Evolutionary conservation across 2,797 vertebrate species (phyloP).

Genomic region (Mormyrus proboscirostris): DNA sequence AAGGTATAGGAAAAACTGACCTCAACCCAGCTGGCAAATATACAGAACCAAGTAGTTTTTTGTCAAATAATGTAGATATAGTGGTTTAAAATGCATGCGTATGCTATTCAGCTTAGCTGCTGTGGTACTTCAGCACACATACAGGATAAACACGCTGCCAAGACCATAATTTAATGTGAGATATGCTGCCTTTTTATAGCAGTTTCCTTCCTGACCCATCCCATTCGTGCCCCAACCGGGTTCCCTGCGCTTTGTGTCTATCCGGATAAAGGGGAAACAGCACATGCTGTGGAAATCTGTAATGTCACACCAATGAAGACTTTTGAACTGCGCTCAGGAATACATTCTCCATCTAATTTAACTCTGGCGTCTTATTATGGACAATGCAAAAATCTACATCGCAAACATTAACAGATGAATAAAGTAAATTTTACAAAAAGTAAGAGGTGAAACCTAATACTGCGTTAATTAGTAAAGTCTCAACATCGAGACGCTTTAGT

Average conservation of each 20-base stretch:
- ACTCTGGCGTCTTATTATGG: not conserved
- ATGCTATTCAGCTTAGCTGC: not conserved
- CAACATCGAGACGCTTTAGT: not conserved
- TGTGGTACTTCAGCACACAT: not conserved
- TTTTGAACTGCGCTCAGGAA: not conserved
- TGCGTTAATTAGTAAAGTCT: not conserved
- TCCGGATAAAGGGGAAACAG: not conserved
- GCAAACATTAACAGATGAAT: not conserved
- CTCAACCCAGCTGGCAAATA: not conserved
- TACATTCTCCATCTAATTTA: not conserved
- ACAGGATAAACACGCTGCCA: slow-evolving; percentile 20
- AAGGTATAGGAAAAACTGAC: not conserved
- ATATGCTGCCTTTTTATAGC: slow-evolving; percentile 15
- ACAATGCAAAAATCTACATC: not conserved
- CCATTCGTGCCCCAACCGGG: not conserved
- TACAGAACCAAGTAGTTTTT: not conserved
- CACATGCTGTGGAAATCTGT: not conserved
- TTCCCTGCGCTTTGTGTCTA: not conserved
- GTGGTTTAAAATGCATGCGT: not conserved
- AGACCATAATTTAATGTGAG: not conserved
- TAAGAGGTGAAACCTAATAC: not conserved
- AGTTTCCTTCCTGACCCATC: slow-evolving; percentile 23
- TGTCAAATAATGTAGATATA: not conserved
- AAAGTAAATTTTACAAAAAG: not conserved
- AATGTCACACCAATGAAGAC: not conserved